Evolutionary conservation across 2,888 invertebrate genomes (phyloP).

Genomic region (Galeopsomyia nigrocyanea): DNA sequence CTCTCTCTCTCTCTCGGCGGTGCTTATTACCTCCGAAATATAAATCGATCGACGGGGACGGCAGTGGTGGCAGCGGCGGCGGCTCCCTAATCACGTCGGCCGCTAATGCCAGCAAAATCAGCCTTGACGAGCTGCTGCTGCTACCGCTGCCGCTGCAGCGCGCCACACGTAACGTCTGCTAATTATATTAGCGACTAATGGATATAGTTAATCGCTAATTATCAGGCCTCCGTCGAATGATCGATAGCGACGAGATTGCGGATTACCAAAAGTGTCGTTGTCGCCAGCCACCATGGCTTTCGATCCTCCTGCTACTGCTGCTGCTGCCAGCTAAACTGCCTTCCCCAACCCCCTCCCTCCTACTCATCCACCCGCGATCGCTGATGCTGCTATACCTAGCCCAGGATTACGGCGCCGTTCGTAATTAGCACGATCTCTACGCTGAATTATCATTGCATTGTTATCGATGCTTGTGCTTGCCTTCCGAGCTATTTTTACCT

Average conservation of each 20-base stretch:
- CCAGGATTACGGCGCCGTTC: conserved; percentile 54
- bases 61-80: conserved; percentile 12
- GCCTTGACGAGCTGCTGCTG: conserved; percentile 48
- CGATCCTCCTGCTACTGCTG: conserved; percentile 11
- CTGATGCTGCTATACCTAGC: conserved; percentile 7
- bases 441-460: conserved; percentile 57
- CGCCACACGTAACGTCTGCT: conserved; percentile 64
- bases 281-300: conserved; percentile 25
- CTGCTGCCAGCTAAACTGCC: neutral
- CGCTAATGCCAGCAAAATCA: conserved; percentile 47
- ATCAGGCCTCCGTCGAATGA: conserved; percentile 68
- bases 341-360: neutral
- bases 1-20: too few relatives aligned
- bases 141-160: conserved; percentile 59
- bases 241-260: conserved; percentile 64
- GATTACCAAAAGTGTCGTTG: conserved; percentile 47
- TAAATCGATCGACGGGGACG: neutral
- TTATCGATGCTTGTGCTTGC: too few relatives aligned
- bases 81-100: conserved; percentile 28
- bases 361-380: neutral
- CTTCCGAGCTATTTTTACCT: too few relatives aligned
- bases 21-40: too few relatives aligned
- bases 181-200: conserved; percentile 69
- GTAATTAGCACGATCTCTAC: conserved; percentile 56
- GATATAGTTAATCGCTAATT: conserved; percentile 70